These are phyloP conservation scores for Sisyra nigra DNA, from an alignment of 2,888 invertebrate species.

Conservation along the genomic window DNA sequence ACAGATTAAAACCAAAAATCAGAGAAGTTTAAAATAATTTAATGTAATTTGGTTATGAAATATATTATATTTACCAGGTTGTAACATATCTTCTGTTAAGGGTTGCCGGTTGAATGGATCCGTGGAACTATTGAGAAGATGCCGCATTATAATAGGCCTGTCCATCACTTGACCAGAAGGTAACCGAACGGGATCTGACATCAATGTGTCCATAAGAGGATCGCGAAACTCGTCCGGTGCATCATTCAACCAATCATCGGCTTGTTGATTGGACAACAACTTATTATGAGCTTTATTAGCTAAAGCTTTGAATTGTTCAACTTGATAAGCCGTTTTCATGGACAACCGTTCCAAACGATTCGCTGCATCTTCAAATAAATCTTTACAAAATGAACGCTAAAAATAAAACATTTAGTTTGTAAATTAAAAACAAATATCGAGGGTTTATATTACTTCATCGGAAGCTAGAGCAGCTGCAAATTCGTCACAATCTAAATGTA, in stretches of 20 bases:
- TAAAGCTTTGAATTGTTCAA: slow-evolving; percentile 68
- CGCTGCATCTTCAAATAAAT: slow-evolving; percentile 84
- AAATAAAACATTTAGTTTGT: slow-evolving; percentile 14
- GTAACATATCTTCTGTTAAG: slow-evolving; percentile 83
- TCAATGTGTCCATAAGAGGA: slow-evolving; percentile 92
- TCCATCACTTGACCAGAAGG: slow-evolving; percentile 89
- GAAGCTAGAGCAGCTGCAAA: slow-evolving; percentile 87
- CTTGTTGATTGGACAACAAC: slow-evolving; percentile 64
- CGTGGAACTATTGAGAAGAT: slow-evolving; percentile 87
- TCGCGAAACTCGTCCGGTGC: slow-evolving; percentile 95
- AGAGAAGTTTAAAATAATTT: no score
- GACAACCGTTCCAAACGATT: slow-evolving; percentile 61
- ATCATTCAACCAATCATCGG: slow-evolving; percentile 85
- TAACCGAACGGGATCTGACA: slow-evolving; percentile 87
- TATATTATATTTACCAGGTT: slow-evolving; percentile 48
- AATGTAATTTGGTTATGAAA: slow-evolving; percentile 3
- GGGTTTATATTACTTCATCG: slow-evolving; percentile 58
- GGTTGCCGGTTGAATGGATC: slow-evolving; percentile 97
- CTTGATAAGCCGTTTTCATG: slow-evolving; percentile 73
- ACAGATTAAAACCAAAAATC: no score
- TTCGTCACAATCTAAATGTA: slow-evolving; percentile 83
- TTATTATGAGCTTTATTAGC: slow-evolving; percentile 65
- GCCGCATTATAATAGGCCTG: slow-evolving; percentile 80
- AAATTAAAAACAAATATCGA: slow-evolving; percentile 5
- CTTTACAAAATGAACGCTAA: slow-evolving; percentile 84